Conservation (phyloP, 1,140 invertebrate genomes). For the Hycleus phaleratus region DNA sequence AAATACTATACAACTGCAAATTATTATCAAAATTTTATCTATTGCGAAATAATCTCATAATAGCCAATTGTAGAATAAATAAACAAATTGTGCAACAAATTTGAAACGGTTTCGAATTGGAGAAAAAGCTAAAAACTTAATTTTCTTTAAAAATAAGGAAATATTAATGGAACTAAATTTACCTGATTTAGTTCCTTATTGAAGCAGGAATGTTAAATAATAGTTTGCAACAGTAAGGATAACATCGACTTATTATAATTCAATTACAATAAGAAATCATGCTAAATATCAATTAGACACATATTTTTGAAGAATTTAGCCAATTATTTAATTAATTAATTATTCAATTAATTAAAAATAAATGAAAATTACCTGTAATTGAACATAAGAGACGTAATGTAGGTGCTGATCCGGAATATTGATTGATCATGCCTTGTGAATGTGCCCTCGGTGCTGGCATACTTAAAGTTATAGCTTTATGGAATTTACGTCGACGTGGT, state of each 20-base stretch:
- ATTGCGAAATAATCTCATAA: too few species aligned
- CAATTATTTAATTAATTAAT: slow-evolving; percentile 11
- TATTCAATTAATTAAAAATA: too few species aligned
- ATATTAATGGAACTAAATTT: slow-evolving; percentile 38
- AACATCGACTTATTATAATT: slow-evolving; percentile 20
- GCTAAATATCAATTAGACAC: too few species aligned
- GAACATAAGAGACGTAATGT: slow-evolving; percentile 84
- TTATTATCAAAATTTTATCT: too few species aligned
- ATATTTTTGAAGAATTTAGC: neutral
- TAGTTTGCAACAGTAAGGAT: slow-evolving; percentile 38
- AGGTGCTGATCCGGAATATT: slow-evolving; percentile 72
- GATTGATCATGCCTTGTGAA: slow-evolving; percentile 82
- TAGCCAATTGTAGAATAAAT: too few species aligned
- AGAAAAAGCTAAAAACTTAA: neutral
- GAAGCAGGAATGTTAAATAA: slow-evolving; percentile 41
- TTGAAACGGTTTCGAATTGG: too few species aligned
- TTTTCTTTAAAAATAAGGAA: slow-evolving; percentile 4
- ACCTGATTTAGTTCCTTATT: slow-evolving; percentile 43
- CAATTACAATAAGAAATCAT: too few species aligned
- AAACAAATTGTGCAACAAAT: too few species aligned
- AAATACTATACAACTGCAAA: neutral
- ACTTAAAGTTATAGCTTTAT: slow-evolving; percentile 91
- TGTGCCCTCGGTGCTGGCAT: slow-evolving; percentile 87
- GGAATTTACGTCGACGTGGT: slow-evolving; percentile 90
- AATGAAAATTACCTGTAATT: slow-evolving; percentile 69